Base-by-base conservation (phyloP, 2,888 invertebrate genomes). In the Geotrupes spiniger region DNA sequence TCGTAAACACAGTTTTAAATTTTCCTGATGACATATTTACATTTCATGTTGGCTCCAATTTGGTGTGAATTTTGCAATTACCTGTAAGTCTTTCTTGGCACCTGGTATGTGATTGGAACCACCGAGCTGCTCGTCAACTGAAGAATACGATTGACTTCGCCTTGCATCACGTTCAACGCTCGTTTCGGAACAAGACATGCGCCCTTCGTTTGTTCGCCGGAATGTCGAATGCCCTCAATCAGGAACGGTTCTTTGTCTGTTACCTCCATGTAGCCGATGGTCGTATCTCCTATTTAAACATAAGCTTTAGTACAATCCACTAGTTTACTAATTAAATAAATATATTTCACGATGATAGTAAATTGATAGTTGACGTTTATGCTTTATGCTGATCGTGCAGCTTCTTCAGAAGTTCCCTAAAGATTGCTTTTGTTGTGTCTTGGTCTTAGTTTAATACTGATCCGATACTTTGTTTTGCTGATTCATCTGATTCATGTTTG, bases 181-280 rank as follows among this genome's bases (percentile, higher is more conserved):
- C 93, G 78, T 76, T 97, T 97, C 4, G 95, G 92, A 37, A 95
- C 88, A 53, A 96, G 71, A 62, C 93, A 92, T 2, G 92, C 92
- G 2, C 96, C 96, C 69, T 95, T 94, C 0, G 93, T 93, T 72
- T 96, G 96, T 65, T 95, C 94, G n/a, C 92, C 86, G 12, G 89
- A 89, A 75, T 92, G 91, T 45, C 89, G 79, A 52, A 89, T 74
- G 14, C 95, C 93, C 71, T 93, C 92, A 47, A 89, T 87, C n/a
- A 95, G 74, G 70, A 83, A 91, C 0, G 95, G 94, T 65, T 92
- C 92, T 61, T 89, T 84, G 53, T 94, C 92, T 36, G 85, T 86
- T 1, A 95, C 82, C 76, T 97, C 96, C 81, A 92, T 81, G 63
- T 94, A 95, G 49, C 87, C 80, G 51, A 97, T 89, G 1, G 90